Evolutionary conservation across 37 sponge, comb jelly and placozoan genomes (phyloP), one percentile per base, ranked within the genome.

Genomic region (Crambe crambe): DNA sequence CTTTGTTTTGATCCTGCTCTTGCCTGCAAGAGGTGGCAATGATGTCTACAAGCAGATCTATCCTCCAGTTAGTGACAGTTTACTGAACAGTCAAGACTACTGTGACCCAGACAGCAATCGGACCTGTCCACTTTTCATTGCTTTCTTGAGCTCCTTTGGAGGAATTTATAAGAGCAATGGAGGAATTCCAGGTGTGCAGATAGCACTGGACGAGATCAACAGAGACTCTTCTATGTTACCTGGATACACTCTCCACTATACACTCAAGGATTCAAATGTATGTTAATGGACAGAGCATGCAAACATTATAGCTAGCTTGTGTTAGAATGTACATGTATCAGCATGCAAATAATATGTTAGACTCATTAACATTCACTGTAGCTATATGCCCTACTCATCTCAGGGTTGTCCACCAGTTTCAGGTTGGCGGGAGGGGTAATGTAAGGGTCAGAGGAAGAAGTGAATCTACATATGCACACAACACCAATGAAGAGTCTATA

Each of bases 171-270:
- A 64, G 37, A 79, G 80, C 69, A 66, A 42, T 25, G 68, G 68
- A 22, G 36, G 25, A 22, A 31, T 79, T 10, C 80, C 80, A 42
- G 80, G 80, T 22, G 38, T 79, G 30, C 80, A 79, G 66, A 30
- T 79, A 37, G 80, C 80, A 4, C 42, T 79, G 70, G 80, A 79
- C 31, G 67, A 43, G 68, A 79, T 79, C 12, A 79, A 79, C 41
- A 8, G 32, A 1, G 64, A 81, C 29, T 56, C 82, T 23, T 1
- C 69, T 57, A 18, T 81, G 58, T 37, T 72, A 15, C 60, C 72
- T n/a, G 82, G 72, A 1, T 81, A 81, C 51, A 72, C 23, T 30
- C 73, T 81, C 17, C 60, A 71, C 39, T 81, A 70, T 62, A 65
- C 54, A 9, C 80, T 79, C 21, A 38, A 36, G 27, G 80, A 79